phyloP scores from a whole-genome alignment of 2,113 vertebrate genomes.

The Todiramphus saurophagus region DNA sequence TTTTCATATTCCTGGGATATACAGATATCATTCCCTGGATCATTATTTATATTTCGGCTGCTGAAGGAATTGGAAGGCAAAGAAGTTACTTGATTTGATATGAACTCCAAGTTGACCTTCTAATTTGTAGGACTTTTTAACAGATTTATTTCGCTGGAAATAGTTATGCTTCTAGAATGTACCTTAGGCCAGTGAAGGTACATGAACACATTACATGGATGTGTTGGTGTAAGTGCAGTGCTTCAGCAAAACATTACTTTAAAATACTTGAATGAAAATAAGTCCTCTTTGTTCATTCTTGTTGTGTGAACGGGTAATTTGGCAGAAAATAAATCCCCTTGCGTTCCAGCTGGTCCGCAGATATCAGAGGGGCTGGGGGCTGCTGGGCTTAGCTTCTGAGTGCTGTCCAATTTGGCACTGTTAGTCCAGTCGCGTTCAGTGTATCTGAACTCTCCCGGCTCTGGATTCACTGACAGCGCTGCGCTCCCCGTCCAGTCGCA shows the following conservation, averaged over 20 bases:
- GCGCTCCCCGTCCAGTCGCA: too few species aligned
- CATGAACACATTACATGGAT: neutral
- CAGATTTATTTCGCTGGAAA: neutral
- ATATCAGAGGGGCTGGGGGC: too few species aligned
- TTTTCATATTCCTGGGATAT: neutral
- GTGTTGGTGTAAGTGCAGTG: neutral
- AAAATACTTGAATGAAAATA: neutral
- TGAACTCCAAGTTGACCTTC: neutral
- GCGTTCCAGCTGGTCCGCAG: too few species aligned
- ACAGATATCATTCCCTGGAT: neutral
- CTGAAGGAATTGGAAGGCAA: neutral
- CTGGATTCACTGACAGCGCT: too few species aligned
- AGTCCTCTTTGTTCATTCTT: rapidly evolving
- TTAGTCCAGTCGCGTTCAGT: too few species aligned
- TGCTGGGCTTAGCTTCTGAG: too few species aligned
- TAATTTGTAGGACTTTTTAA: neutral
- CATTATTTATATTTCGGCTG: neutral
- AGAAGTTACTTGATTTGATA: neutral
- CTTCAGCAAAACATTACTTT: neutral
- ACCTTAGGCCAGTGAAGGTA: neutral
- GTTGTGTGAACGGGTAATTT: too few species aligned
- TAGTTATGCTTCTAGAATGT: neutral
- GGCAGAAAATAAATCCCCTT: too few species aligned
- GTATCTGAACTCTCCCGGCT: too few species aligned
- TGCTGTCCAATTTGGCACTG: too few species aligned